Base-by-base conservation (phyloP, 2,113 vertebrate genomes). In the Gulo gulo region DNA sequence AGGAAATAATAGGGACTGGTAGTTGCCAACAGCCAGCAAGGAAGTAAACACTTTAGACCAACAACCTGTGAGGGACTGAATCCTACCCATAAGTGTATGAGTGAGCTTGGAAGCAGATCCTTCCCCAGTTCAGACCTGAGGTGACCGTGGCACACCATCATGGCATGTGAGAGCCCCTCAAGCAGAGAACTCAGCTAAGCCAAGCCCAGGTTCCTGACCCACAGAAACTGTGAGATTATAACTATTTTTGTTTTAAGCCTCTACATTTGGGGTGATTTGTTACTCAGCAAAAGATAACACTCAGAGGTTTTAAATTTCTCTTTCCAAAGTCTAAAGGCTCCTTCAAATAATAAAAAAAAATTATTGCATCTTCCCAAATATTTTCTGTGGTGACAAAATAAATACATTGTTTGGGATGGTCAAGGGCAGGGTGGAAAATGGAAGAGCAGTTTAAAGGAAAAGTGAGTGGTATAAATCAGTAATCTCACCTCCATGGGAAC, bases 361-460 rank as follows among this genome's bases (percentile, higher is more conserved):
- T 59, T 21, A 94, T 23, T 8, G 16, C 31, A 36, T 80, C 47
- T 15, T n/a, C 7, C n/a, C 31, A 95, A 73, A 26, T 50, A 87
- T 67, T 59, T 93, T 31, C n/a, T 29, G 11, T 89, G 45, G n/a
- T n/a, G 73, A 73, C 11, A 85, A 90, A 95, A 93, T 59, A 50
- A 93, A 69, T 57, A 79, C 3, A 4, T 36, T n/a, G 52, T n/a
- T n/a, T 85, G 76, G 74, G 34, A 65, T 78, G 47, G 39, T 16
- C 29, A 67, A 69, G 47, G 20, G 59, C 4, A 61, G 29, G 18
- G 5, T 76, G 3, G 57, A 57, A 94, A 50, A 26, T n/a, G 20
- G 71, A 95, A 93, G 79, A 95, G 65, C 76, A 81, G 4, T 50
- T 69, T 52, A 45, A 96, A 94, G 85, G 71, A 31, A 86, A 95